A percentile compares a stretch with the other conserved stretches of the same genome.
phyloP scores from a whole-genome alignment of 2,797 vertebrate genomes.

The Cynopterus sphinx region DNA sequence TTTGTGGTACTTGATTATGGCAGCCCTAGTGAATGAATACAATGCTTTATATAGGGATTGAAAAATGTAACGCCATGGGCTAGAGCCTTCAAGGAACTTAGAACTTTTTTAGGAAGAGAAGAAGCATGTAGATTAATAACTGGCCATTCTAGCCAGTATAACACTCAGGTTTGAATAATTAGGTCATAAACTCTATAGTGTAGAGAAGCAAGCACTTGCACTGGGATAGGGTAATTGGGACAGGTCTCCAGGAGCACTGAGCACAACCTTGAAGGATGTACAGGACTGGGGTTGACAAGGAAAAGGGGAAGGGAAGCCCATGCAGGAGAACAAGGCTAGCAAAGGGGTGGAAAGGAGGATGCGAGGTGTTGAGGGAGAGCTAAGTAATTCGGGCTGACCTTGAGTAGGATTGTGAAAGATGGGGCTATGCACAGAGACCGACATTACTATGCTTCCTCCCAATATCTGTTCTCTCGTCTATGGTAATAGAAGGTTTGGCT shows the following conservation, averaged over 20 bases:
- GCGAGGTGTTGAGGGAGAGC: background rate
- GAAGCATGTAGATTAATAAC: background rate
- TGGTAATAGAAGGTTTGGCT: background rate
- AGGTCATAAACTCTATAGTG: no score
- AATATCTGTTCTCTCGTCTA: background rate
- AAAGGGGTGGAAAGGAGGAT: background rate
- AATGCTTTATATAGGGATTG: background rate
- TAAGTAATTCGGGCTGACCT: background rate
- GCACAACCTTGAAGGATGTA: background rate
- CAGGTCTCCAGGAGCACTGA: background rate
- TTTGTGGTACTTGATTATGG: background rate
- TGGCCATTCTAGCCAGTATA: background rate
- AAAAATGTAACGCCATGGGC: background rate
- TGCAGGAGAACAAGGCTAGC: fast-evolving
- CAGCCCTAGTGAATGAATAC: background rate
- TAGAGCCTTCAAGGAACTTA: background rate
- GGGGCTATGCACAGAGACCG: background rate
- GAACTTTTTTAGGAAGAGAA: background rate
- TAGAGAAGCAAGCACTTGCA: background rate
- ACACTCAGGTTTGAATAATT: background rate
- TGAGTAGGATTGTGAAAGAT: no score
- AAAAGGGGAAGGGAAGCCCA: background rate
- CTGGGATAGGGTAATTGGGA: background rate
- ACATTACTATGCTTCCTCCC: background rate
- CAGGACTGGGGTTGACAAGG: background rate